Evolutionary conservation across 2,113 vertebrate species (phyloP).

Genomic region (Cyanocitta stelleri): DNA sequence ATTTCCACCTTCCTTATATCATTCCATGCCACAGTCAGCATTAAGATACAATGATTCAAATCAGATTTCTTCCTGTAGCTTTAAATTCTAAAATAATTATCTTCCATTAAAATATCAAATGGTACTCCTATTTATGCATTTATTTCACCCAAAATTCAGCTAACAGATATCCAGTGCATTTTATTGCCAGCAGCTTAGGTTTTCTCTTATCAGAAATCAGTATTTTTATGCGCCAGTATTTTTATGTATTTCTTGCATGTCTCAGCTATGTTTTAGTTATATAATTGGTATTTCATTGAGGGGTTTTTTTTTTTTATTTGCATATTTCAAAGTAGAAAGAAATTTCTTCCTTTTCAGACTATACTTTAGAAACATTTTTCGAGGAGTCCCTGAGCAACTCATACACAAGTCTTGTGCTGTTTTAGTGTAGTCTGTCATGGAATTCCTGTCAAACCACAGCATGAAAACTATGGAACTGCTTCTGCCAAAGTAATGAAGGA

Average conservation of each 20-base stretch:
- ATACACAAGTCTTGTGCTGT: background rate
- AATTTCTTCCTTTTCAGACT: background rate
- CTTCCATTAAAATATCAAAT: background rate
- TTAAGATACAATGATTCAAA: background rate
- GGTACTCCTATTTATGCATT: background rate
- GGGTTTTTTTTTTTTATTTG: background rate
- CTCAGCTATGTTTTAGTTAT: background rate
- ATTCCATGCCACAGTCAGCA: background rate
- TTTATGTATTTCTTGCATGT: background rate
- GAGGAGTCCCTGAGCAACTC: background rate
- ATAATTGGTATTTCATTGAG: background rate
- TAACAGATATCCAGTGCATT: background rate
- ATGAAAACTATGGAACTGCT: background rate
- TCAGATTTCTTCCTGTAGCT: background rate
- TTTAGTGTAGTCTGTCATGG: background rate
- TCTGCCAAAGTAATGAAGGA: background rate
- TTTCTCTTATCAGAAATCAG: background rate
- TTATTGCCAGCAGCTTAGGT: background rate
- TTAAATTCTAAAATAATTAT: background rate
- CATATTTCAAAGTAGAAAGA: background rate
- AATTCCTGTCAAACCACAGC: background rate
- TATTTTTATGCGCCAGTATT: background rate
- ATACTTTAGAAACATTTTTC: background rate
- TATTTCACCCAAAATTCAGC: background rate
- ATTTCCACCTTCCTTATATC: conserved; percentile 31